Evolutionary conservation across 2,113 vertebrate genomes (phyloP).

Genomic region (Candoia aspera): DNA sequence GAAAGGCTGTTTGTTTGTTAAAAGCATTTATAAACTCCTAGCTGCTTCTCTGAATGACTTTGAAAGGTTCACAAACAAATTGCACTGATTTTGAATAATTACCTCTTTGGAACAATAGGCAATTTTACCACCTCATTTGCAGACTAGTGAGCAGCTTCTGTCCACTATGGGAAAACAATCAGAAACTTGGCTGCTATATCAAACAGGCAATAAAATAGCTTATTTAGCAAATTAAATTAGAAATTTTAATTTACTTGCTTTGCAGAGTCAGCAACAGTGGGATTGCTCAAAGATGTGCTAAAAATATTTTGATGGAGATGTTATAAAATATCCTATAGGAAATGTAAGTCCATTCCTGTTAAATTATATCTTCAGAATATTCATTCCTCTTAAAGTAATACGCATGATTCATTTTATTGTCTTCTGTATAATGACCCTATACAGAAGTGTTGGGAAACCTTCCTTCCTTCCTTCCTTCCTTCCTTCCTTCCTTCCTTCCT

Average conservation of each 20-base stretch:
- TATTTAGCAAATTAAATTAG: slow-evolving; percentile 68
- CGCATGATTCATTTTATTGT: slow-evolving; percentile 56
- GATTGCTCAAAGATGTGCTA: slow-evolving; percentile 55
- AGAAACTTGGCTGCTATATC: slow-evolving; percentile 53
- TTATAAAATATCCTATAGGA: slow-evolving; percentile 57
- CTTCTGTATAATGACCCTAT: slow-evolving; percentile 54
- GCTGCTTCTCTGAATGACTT: slow-evolving; percentile 31
- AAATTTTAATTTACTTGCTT: slow-evolving; percentile 54
- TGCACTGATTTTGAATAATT: slow-evolving; percentile 58
- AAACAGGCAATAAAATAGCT: slow-evolving; percentile 54
- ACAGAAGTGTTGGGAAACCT: slow-evolving; percentile 36
- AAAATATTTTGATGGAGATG: slow-evolving; percentile 59
- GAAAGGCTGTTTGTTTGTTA: background rate
- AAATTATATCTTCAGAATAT: slow-evolving; percentile 55
- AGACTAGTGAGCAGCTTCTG: slow-evolving; percentile 54
- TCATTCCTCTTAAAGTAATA: slow-evolving; percentile 53
- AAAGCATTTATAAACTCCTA: background rate
- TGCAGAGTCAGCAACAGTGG: slow-evolving; percentile 56
- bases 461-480: slow-evolving; percentile 40
- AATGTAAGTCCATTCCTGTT: slow-evolving; percentile 35
- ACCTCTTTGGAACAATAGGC: slow-evolving; percentile 51
- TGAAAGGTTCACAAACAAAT: slow-evolving; percentile 35
- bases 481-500: slow-evolving; percentile 42
- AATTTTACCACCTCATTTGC: slow-evolving; percentile 62
- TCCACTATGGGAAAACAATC: slow-evolving; percentile 58